A percentile compares a stretch with the other conserved stretches of the same genome.
Conservation (phyloP, 2,888 invertebrate genomes). For the Trileptium ribeirensis region DNA sequence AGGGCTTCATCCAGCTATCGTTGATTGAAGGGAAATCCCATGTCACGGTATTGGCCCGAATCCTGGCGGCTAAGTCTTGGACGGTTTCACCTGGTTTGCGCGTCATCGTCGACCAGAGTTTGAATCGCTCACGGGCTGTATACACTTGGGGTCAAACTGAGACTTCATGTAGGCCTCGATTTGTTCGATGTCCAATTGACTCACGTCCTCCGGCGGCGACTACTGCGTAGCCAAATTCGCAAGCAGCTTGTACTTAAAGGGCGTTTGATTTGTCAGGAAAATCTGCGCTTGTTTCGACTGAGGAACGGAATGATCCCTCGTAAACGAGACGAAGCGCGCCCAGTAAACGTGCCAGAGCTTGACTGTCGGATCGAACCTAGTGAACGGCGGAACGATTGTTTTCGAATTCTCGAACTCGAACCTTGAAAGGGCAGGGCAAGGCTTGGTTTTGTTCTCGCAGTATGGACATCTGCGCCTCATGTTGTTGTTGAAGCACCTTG, state of each 20-base stretch:
- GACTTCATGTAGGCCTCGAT: neutral
- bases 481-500: neutral
- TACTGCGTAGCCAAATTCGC: neutral
- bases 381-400: neutral
- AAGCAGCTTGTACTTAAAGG: neutral
- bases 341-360: neutral
- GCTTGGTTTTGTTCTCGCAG: neutral
- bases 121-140: neutral
- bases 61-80: neutral
- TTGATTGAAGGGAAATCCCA: neutral
- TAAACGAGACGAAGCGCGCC: neutral
- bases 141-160: neutral
- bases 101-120: neutral
- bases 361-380: neutral
- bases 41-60: neutral
- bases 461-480: neutral
- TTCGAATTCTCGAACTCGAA: neutral
- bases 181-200: neutral
- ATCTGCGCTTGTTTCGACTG: neutral
- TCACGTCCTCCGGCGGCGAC: neutral
- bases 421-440: neutral
- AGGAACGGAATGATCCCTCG: neutral
- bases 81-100: neutral
- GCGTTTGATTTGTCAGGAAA: neutral
- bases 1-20: neutral